These are phyloP conservation scores for Petrophora chlorosata DNA, from an alignment of 2,888 invertebrate species.

Conservation along the genomic window DNA sequence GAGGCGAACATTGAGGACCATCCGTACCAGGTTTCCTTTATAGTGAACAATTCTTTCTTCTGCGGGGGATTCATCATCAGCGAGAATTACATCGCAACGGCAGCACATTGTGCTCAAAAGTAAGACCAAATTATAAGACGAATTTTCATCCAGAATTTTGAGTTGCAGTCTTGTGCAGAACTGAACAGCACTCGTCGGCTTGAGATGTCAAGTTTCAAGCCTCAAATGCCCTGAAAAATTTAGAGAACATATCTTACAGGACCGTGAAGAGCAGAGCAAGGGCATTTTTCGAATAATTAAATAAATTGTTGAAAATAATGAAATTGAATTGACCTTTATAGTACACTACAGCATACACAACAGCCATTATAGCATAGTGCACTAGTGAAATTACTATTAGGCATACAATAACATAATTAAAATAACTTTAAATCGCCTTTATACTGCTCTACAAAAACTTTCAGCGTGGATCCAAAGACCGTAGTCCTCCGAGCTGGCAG, in stretches of 20 bases:
- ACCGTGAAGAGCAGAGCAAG: too few relatives aligned
- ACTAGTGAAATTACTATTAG: not conserved
- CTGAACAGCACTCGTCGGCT: too few relatives aligned
- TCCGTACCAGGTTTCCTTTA: slow-evolving; percentile 75
- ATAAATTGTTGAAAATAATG: too few relatives aligned
- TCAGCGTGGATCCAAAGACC: slow-evolving; percentile 64
- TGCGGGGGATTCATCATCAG: slow-evolving; percentile 79
- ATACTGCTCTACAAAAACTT: slow-evolving; percentile 2
- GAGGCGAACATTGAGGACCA: slow-evolving; percentile 65
- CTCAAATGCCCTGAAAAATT: too few relatives aligned
- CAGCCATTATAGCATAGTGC: too few relatives aligned
- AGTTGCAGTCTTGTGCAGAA: not conserved
- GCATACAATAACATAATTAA: too few relatives aligned
- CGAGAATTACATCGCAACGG: slow-evolving; percentile 71
- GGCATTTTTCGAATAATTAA: too few relatives aligned
- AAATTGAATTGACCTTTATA: too few relatives aligned
- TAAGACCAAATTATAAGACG: slow-evolving; percentile 43
- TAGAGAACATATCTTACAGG: too few relatives aligned
- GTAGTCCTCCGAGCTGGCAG: slow-evolving; percentile 78
- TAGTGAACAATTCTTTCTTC: slow-evolving; percentile 67
- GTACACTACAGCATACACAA: too few relatives aligned
- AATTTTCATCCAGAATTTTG: not conserved
- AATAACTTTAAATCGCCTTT: too few relatives aligned
- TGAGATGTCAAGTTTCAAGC: too few relatives aligned
- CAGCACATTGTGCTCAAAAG: slow-evolving; percentile 77